phyloP scores from a whole-genome alignment of 2,113 vertebrate genomes.

The Petrocephalus zakoni region DNA sequence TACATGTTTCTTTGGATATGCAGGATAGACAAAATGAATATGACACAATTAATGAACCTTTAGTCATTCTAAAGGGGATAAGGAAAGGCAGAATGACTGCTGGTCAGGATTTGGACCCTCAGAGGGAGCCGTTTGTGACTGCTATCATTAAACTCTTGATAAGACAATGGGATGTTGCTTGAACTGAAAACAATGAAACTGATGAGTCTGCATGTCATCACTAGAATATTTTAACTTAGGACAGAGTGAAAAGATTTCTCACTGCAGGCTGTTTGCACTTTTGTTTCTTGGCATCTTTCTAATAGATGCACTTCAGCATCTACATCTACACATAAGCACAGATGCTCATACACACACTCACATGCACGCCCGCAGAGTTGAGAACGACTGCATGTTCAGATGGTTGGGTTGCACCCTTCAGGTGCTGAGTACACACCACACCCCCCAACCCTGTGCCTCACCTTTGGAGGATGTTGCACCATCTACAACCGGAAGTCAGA shows the following conservation, averaged over 20 bases:
- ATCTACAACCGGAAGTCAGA: slow-evolving; percentile 77
- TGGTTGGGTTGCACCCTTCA: background rate
- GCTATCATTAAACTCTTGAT: background rate
- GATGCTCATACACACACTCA: background rate
- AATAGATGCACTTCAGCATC: background rate
- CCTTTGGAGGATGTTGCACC: slow-evolving; percentile 92
- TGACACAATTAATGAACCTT: background rate
- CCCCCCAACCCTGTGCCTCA: slow-evolving; percentile 36
- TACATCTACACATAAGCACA: background rate
- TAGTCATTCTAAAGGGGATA: background rate
- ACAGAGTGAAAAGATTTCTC: background rate
- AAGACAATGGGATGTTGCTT: background rate
- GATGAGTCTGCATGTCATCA: background rate
- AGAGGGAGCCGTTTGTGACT: background rate
- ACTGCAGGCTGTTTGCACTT: background rate
- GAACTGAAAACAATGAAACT: background rate
- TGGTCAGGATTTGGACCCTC: background rate
- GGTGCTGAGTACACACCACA: too few relatives aligned
- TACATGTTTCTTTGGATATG: background rate
- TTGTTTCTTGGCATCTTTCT: background rate
- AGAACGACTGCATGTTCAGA: background rate
- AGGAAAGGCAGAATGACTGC: background rate
- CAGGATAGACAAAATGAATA: background rate
- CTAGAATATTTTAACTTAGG: background rate
- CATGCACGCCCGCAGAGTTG: background rate